These are phyloP conservation scores for Deroptyus accipitrinus DNA, from an alignment of 2,113 vertebrate species.

Conservation along the genomic window DNA sequence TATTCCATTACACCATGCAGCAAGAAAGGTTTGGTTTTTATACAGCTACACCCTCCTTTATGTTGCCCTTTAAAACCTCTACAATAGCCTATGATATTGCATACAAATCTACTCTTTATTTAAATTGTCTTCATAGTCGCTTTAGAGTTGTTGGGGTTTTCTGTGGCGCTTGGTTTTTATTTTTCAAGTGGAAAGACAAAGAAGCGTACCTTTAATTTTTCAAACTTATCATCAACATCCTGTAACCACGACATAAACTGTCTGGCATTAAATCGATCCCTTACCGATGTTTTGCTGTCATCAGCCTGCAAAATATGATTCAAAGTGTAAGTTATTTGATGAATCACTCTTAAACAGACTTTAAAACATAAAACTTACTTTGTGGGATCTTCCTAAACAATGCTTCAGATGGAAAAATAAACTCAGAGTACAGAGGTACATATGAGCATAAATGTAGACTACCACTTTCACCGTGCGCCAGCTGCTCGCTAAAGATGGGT, in stretches of 20 bases:
- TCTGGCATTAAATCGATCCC: constrained; percentile 94
- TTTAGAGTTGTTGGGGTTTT: background rate
- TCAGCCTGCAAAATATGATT: constrained; percentile 80
- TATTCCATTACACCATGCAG: background rate
- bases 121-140: background rate
- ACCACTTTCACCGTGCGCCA: background rate
- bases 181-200: background rate
- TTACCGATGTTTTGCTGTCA: constrained; percentile 95
- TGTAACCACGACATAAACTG: constrained; percentile 99
- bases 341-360: background rate
- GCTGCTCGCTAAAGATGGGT: background rate
- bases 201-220: constrained; percentile 91
- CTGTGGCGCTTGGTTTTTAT: background rate
- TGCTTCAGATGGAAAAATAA: background rate
- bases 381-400: background rate
- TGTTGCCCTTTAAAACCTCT: background rate
- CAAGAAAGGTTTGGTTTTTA: background rate
- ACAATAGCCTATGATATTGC: background rate
- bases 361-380: background rate
- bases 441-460: background rate
- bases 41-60: background rate
- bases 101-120: background rate
- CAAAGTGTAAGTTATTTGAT: background rate
- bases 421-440: background rate
- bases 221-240: constrained; percentile 98